These are phyloP conservation scores for Microtus montanus DNA, from an alignment of 2,113 vertebrate species.

Conservation along the genomic window DNA sequence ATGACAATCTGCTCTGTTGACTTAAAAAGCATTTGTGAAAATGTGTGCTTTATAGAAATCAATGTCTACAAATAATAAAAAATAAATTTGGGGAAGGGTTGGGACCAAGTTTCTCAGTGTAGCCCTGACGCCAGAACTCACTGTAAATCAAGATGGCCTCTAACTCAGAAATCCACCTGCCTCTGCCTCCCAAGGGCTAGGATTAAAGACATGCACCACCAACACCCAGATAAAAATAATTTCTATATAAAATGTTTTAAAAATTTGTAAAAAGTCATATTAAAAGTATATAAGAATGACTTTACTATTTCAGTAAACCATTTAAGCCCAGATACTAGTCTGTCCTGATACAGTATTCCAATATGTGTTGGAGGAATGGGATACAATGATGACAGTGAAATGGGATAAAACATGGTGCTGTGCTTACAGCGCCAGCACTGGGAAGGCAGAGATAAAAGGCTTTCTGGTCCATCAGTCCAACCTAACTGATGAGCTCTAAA, in stretches of 20 bases:
- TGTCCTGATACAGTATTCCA: slow-evolving; percentile 37
- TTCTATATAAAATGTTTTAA: not conserved
- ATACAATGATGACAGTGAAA: not conserved
- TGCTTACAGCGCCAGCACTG: no score
- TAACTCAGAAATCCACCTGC: not conserved
- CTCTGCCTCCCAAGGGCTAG: not conserved
- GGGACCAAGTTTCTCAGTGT: not conserved
- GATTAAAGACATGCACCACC: not conserved
- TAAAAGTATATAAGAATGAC: not conserved
- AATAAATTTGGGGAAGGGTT: not conserved
- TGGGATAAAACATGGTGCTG: not conserved
- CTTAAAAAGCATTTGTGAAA: not conserved
- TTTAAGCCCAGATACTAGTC: not conserved
- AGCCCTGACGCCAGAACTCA: not conserved
- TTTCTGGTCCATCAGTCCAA: not conserved
- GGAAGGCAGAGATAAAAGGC: not conserved
- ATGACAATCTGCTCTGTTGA: not conserved
- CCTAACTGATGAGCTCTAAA: not conserved
- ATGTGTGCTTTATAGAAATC: not conserved
- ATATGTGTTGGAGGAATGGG: not conserved
- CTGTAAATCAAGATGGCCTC: not conserved
- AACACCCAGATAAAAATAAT: not conserved
- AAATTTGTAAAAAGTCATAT: not conserved
- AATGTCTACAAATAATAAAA: not conserved
- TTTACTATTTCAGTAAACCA: slow-evolving; percentile 20